Conservation (phyloP, 2,113 vertebrate genomes). For the Oncorhynchus nerka region DNA sequence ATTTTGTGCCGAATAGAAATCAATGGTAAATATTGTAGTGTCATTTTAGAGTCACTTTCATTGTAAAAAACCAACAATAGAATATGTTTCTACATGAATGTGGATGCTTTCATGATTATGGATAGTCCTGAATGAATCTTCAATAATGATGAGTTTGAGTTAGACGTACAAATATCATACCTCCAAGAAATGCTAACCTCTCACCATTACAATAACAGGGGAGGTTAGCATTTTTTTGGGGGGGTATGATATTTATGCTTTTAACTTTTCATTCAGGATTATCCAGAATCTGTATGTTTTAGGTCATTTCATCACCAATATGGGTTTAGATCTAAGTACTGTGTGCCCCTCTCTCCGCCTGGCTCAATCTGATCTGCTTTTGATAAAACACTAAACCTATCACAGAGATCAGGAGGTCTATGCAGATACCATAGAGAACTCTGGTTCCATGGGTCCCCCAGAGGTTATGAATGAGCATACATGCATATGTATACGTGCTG, state of each 20-base stretch:
- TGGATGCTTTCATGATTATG: too few species aligned
- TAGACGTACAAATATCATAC: too few species aligned
- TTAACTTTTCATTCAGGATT: not conserved
- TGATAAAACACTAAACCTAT: slow-evolving; percentile 39
- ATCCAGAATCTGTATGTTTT: not conserved
- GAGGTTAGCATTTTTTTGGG: too few species aligned
- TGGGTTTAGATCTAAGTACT: slow-evolving; percentile 43
- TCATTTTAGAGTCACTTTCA: not conserved
- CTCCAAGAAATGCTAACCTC: too few species aligned
- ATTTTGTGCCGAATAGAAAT: too few species aligned
- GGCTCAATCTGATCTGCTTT: slow-evolving; percentile 38
- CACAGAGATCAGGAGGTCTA: not conserved
- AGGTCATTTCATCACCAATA: slow-evolving; percentile 53
- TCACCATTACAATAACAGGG: too few species aligned
- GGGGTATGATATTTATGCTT: too few species aligned
- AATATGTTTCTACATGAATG: not conserved
- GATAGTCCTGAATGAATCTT: too few species aligned
- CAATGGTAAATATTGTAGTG: not conserved
- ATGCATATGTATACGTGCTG: not conserved
- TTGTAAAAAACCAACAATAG: not conserved
- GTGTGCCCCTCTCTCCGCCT: slow-evolving; percentile 21
- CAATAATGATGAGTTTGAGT: too few species aligned
- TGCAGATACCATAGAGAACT: slow-evolving; percentile 34
- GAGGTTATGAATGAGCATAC: not conserved
- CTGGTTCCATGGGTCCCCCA: slow-evolving; percentile 29